Base-by-base conservation (phyloP, 2,888 invertebrate species). In the Dugesia japonica region DNA sequence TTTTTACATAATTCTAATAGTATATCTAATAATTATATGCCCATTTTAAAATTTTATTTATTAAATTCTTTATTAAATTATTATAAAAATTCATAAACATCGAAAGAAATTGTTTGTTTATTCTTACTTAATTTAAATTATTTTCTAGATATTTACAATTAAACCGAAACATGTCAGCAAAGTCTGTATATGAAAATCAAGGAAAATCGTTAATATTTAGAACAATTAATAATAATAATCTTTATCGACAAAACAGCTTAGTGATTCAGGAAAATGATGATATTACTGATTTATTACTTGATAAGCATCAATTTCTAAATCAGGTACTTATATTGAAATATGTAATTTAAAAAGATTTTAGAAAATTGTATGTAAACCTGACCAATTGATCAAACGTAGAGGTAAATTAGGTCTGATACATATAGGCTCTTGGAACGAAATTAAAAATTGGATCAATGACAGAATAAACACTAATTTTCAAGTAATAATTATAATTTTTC, bases 361-460 rank as follows among this genome's bases (percentile, higher is more conserved):
- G 91, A 89, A 90, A 86, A 87, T 97, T 80, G 97, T 98, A 1
- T 95, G 93, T n/a, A 98, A 98, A 84, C 97, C 97, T 0, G 98
- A 98, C 86, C 98, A 98, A 87, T 87, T 98, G 85, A 98, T 98
- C 84, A 98, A 98, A 85, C 88, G 98, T 28, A 89, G 98, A 77
- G 98, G 98, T 76, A 98, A 98, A 86, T 88, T 98, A 77, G 95
- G 97, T 0, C 87, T 98, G 75, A 94, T 98, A 80, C 92, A 94
- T 80, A 94, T 97, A 4, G 94, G 95, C 84, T 90, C 89, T 79
- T 88, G 91, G 4, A 87, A 88, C 0, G 89, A 89, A 27, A 92
- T 91, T 23, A 88, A 91, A 81, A 85, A 89, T 84, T 98, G 97
- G 95, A 88, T 98, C 75, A 31, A 72, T 20, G 20, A 17, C 9